These are phyloP conservation scores for Lepilemur ruficaudatus DNA, from an alignment of 2,797 vertebrate species.

Conservation along the genomic window DNA sequence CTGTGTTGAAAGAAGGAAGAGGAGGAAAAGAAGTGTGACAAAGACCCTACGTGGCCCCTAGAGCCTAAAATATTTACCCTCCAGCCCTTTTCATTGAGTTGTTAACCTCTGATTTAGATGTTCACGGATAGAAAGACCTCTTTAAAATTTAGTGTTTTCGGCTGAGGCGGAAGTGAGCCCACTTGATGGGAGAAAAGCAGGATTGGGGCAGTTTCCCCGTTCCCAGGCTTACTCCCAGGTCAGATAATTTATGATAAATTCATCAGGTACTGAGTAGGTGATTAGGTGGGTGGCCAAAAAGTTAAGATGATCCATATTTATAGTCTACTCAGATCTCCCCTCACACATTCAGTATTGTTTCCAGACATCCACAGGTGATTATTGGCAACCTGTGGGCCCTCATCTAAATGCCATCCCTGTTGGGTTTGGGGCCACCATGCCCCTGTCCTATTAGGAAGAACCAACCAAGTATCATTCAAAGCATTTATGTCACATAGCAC, in stretches of 20 bases:
- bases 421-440: rapidly evolving
- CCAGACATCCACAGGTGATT: neutral
- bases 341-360: neutral
- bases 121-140: neutral
- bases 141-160: neutral
- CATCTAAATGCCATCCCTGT: neutral
- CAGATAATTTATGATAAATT: neutral
- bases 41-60: neutral
- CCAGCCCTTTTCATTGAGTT: neutral
- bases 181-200: neutral
- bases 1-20: neutral
- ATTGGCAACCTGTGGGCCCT: neutral
- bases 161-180: neutral
- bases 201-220: neutral
- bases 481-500: no score
- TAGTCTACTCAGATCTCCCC: neutral
- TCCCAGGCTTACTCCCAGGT: neutral
- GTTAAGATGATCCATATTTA: neutral
- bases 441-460: neutral
- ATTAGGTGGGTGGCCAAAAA: neutral
- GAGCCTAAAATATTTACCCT: neutral
- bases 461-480: neutral
- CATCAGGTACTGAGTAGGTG: neutral
- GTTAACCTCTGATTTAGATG: neutral
- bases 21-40: neutral